These are phyloP conservation scores for Raja brachyura DNA, from an alignment of 2,113 vertebrate species.

Conservation along the genomic window DNA sequence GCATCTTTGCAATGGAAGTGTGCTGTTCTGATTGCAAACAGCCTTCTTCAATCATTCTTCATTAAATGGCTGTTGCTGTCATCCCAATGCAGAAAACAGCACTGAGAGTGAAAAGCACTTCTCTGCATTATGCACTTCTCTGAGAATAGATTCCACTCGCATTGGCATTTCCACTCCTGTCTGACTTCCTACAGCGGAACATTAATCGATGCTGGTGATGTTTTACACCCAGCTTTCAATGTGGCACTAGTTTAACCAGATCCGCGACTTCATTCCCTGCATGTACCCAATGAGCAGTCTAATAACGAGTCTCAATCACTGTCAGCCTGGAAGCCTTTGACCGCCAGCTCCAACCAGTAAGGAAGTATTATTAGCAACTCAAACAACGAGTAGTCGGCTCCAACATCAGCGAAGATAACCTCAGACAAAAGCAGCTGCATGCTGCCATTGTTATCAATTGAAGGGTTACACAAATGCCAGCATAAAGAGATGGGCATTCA, in stretches of 20 bases:
- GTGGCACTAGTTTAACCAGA: not conserved
- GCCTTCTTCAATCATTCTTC: slow-evolving; percentile 8
- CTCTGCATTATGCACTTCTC: not conserved
- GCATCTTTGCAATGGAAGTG: not conserved
- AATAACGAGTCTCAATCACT: not conserved
- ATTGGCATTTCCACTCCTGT: not conserved
- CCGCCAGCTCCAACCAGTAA: not conserved
- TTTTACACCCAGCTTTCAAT: not conserved
- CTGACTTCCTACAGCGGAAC: slow-evolving; percentile 4
- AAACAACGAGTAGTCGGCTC: not conserved
- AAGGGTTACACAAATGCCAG: not conserved
- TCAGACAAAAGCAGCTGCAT: not conserved
- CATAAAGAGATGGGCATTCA: not conserved
- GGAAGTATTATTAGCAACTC: not conserved
- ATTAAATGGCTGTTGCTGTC: slow-evolving; percentile 17
- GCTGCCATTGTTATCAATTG: not conserved
- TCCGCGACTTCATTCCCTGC: not conserved
- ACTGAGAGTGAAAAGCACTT: not conserved
- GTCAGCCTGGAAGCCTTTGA: not conserved
- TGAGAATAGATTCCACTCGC: not conserved
- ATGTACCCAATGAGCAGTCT: not conserved
- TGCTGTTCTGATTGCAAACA: slow-evolving; percentile 19
- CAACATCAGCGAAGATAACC: not conserved
- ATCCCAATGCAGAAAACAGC: not conserved
- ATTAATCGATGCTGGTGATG: not conserved